Conservation (phyloP, 2,113 vertebrate species). For the Dromas ardeola region DNA sequence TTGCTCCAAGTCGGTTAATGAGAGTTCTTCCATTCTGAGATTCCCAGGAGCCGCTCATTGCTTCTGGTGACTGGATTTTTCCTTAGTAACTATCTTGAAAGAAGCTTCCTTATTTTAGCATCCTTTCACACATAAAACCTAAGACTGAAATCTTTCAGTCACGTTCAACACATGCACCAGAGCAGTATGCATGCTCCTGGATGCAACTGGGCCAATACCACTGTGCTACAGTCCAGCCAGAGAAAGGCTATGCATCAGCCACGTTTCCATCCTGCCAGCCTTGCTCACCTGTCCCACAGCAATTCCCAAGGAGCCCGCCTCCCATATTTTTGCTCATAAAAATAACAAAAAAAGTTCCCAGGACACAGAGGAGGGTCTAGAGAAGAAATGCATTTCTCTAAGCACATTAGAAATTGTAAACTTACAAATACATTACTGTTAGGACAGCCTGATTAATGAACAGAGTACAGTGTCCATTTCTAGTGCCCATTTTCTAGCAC, state of each 20-base stretch:
- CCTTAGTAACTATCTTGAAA: background rate
- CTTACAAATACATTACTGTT: background rate
- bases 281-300: background rate
- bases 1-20: slow-evolving; percentile 12
- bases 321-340: background rate
- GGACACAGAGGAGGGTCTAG: background rate
- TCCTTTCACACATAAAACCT: background rate
- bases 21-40: background rate
- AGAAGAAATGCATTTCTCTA: background rate
- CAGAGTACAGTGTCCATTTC: background rate
- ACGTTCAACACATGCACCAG: background rate
- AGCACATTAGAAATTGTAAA: background rate
- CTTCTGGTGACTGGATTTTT: background rate
- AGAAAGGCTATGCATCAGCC: background rate
- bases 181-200: background rate
- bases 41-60: background rate
- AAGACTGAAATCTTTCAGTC: background rate
- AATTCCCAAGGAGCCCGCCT: background rate
- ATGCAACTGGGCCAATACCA: background rate
- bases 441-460: background rate
- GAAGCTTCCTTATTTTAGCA: background rate
- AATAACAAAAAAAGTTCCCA: background rate
- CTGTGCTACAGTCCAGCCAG: background rate
- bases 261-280: background rate
- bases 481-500: background rate